These are phyloP conservation scores for Geophilus truncorum DNA, from an alignment of 2,888 invertebrate species.

Conservation along the genomic window DNA sequence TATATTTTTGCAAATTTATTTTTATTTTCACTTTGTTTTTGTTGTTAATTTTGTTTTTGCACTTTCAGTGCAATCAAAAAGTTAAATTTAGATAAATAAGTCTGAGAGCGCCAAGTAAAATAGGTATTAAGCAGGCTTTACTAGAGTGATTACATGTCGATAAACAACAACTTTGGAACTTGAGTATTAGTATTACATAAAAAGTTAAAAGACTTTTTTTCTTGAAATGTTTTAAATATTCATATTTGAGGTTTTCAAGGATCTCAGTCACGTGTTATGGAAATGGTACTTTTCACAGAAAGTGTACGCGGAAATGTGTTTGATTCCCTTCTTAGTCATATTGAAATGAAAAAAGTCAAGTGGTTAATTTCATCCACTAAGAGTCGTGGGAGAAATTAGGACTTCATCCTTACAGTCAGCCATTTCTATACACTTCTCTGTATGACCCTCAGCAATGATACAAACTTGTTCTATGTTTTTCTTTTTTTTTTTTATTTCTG, in stretches of 20 bases:
- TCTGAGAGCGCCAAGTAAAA: not conserved
- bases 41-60: not conserved
- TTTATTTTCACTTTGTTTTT: not conserved
- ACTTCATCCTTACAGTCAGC: not conserved
- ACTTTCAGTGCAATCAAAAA: not conserved
- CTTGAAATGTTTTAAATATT: too few species aligned
- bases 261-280: not conserved
- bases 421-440: not conserved
- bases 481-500: not conserved
- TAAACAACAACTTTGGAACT: not conserved
- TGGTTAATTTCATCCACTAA: slow-evolving; percentile 15
- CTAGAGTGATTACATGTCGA: not conserved
- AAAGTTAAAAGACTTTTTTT: too few species aligned
- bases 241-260: not conserved
- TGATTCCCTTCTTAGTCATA: not conserved
- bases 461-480: not conserved
- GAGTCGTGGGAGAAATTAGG: not conserved
- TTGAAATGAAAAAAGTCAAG: not conserved
- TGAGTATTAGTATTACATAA: too few species aligned
- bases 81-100: not conserved
- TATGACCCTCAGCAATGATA: not conserved
- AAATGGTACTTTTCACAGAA: too few species aligned
- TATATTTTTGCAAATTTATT: too few species aligned
- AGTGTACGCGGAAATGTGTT: too few species aligned
- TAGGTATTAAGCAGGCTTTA: not conserved